Base-by-base conservation (phyloP, 2,797 vertebrate species). In the Falco cherrug region DNA sequence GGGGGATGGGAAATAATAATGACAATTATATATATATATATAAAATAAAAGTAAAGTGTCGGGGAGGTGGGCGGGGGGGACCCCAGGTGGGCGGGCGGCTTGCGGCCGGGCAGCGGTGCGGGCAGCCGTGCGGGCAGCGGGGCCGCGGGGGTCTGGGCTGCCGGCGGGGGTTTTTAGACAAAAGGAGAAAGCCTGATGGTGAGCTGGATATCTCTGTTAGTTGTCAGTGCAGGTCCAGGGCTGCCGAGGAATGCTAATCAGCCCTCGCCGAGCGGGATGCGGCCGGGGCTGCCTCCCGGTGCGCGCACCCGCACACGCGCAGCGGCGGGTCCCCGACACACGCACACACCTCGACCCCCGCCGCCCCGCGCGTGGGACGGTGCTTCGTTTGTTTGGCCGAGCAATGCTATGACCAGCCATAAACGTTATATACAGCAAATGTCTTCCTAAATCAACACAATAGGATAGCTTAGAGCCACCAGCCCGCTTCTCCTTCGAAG, bases 131-230 rank as follows among this genome's bases (percentile, higher is more conserved):
- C 33, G 3, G 31, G 31, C 54, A 28, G 71, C 7, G n/a, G 20
- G 19, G 79, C 4, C 31, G 41, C 11, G 22, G 37, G 56, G 37
- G 21, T 83, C 39, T 4, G 26, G 2, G 21, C 50, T 68, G 79
- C 54, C 76, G 75, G 37, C 35, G 43, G 54, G 24, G 97, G 98
- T 97, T 91, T 95, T 96, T 76, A 98, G 98, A 98, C 98, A 98
- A 98, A 98, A 98, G 97, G 85, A 98, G 97, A 96, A 98, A 96
- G 98, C 98, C 98, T 97, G 97, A 98, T 98, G 98, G 98, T 98
- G 98, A 98, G 98, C 98, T 98, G 98, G 98, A 98, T 99, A 99
- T 99, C 99, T 99, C 99, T 99, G 99, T 99, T 99, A 99, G 98
- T 99, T 99, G 99, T 99, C 99, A 99, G 98, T 96, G 97, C 97